Percentiles rank a stretch among this genome's conserved stretches.
phyloP scores from a whole-genome alignment of 2,888 invertebrate species.

The Cryptus viduatorius region DNA sequence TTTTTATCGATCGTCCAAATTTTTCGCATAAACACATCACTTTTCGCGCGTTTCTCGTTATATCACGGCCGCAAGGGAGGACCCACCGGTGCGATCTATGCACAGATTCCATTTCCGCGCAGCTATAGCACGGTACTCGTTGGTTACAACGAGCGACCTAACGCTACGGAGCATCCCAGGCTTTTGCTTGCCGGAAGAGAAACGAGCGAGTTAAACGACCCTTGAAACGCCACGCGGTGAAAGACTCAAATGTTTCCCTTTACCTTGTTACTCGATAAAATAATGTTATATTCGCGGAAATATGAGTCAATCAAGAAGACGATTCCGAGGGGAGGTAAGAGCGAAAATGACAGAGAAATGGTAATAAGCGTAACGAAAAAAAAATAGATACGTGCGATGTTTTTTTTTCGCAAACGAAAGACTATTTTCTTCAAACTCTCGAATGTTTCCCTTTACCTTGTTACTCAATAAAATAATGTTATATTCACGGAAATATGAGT shows the following conservation, averaged over 20 bases:
- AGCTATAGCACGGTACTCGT: not conserved
- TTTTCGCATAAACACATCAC: conserved; percentile 59
- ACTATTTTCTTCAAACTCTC: too few relatives aligned
- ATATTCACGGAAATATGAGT: conserved; percentile 29
- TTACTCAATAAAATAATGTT: not conserved
- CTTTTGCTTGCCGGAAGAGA: conserved; percentile 19
- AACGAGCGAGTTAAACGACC: conserved; percentile 62
- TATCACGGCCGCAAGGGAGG: not conserved
- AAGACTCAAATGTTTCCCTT: not conserved
- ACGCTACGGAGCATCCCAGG: not conserved
- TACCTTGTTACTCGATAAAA: not conserved
- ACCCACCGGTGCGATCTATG: not conserved
- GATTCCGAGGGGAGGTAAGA: not conserved
- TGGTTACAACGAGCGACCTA: not conserved
- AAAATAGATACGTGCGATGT: too few relatives aligned
- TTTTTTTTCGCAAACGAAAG: too few relatives aligned
- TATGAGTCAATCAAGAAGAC: conserved; percentile 20
- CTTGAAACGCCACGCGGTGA: conserved; percentile 50
- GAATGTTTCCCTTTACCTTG: not conserved
- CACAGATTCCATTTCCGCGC: not conserved
- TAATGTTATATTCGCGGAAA: conserved; percentile 23
- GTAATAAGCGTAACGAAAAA: too few relatives aligned
- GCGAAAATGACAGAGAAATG: too few relatives aligned
- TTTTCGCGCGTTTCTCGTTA: conserved; percentile 35
- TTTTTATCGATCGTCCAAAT: conserved; percentile 1